These are phyloP conservation scores for Gari tellinella DNA, from an alignment of 2,888 invertebrate species.

Conservation along the genomic window DNA sequence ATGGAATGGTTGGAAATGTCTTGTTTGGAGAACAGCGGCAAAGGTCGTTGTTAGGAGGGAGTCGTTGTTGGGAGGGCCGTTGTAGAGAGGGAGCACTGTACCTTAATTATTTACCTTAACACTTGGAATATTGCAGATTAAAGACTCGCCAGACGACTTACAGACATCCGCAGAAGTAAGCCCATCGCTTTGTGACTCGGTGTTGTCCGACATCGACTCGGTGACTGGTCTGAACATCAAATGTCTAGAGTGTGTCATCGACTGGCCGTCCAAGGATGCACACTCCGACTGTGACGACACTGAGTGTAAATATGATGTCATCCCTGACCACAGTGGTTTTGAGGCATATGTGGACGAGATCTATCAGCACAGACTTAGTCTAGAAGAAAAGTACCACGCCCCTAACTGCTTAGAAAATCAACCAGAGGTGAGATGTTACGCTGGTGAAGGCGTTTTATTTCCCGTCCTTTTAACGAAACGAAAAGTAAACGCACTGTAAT, in stretches of 20 bases:
- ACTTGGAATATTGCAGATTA: background rate
- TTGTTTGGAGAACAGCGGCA: no score
- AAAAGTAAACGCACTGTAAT: no score
- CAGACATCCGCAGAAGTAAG: conserved; percentile 19
- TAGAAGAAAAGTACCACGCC: conserved; percentile 70
- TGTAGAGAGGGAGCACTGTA: no score
- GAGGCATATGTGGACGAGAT: conserved; percentile 68
- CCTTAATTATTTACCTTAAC: no score
- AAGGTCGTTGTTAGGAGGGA: no score
- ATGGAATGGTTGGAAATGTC: no score
- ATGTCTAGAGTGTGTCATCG: conserved; percentile 64
- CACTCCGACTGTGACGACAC: conserved; percentile 1
- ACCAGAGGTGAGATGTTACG: conserved; percentile 71
- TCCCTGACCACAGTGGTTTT: conserved; percentile 65
- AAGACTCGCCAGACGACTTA: background rate
- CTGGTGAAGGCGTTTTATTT: no score
- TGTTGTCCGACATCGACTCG: conserved; percentile 52
- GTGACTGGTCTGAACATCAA: conserved; percentile 41
- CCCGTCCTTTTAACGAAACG: no score
- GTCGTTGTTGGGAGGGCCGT: no score
- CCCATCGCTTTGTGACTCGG: conserved; percentile 62
- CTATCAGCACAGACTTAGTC: conserved; percentile 66
- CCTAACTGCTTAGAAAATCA: conserved; percentile 67
- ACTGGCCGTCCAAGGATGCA: conserved; percentile 43
- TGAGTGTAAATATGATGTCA: background rate